Evolutionary conservation across 2,888 invertebrate species (phyloP).

Genomic region (Orthonevra nobilis): DNA sequence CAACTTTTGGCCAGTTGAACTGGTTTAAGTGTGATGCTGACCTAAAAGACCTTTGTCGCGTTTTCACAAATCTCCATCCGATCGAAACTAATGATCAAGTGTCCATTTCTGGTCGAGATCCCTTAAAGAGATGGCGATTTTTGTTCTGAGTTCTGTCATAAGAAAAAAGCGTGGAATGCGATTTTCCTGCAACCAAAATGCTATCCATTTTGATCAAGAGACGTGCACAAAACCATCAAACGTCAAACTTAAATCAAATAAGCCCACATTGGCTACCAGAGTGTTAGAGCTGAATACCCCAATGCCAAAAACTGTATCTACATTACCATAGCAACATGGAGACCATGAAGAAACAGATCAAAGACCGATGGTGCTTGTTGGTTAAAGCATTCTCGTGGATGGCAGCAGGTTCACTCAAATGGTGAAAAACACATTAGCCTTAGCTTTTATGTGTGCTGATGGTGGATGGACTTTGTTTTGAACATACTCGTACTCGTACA

Average conservation of each 20-base stretch:
- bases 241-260: constrained; percentile 47
- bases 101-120: no score
- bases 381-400: no score
- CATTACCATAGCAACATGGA: constrained; percentile 60
- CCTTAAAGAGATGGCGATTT: no score
- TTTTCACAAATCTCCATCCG: no score
- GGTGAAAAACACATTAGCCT: constrained; percentile 2
- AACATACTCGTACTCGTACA: constrained; percentile 32
- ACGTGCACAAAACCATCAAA: constrained; percentile 41
- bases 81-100: no score
- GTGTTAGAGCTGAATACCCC: constrained; percentile 26
- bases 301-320: constrained; percentile 57
- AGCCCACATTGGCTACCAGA: constrained; percentile 51
- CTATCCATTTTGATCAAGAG: no score
- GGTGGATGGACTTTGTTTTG: constrained; percentile 25
- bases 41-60: constrained; percentile 21
- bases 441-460: constrained; percentile 3
- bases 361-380: constrained; percentile 57
- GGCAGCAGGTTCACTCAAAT: constrained; percentile 21
- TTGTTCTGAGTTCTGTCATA: no score
- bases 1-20: constrained; percentile 2
- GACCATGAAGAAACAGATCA: constrained; percentile 27
- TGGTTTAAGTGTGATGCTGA: constrained; percentile 36
- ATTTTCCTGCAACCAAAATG: constrained; percentile 64
- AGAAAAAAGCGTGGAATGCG: constrained; percentile 53